Base-by-base conservation (phyloP, 2,888 invertebrate species). In the Furcula furcula region DNA sequence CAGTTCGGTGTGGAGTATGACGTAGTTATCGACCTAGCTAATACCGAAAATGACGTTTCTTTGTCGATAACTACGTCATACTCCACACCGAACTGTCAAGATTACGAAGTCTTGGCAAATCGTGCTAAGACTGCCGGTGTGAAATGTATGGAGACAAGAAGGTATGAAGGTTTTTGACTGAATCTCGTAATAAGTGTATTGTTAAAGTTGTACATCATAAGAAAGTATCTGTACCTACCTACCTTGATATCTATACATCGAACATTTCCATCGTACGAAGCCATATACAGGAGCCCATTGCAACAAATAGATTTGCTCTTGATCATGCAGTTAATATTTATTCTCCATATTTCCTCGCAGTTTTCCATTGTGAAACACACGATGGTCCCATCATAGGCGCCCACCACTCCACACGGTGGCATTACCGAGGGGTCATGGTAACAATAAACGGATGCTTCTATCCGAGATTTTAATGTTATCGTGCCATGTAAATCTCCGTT, bases 331-430 rank as follows among this genome's bases (percentile, higher is more conserved):
- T 76, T 81, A 3, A 94, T 91, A 56, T 85, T 73, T 48, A 88
- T 91, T 46, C 79, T 86, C 95, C 95, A 95, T 22, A 82, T 38
- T 29, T 92, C 86, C 19, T 70, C 50, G 29, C 92, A 92, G 34
- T 73, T 81, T 15, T 79, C 68, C 2, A 91, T 64, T 28, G 89
- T 65, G 40, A 96, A 83, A 48, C 93, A 92, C 49, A 96, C 93
- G 1, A 97, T 68, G 7, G 84, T 84, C 3, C 94, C 93, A 76
- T 96, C 93, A 71, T 95, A 94, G 40, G 95, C 93, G 10, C 96
- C 96, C 11, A 96, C 92, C 37, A 93, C 85, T 0, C 94, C 91
- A 51, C 76, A 74, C 2, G 83, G 56, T 1, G 49, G 23, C 13
- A 48, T 37, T 16, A 37, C 15, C 0, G 46, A 33, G 1, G 52